Percentiles rank a stretch among this genome's conserved stretches.
These are phyloP conservation scores for Gallinago media DNA, from an alignment of 2,113 vertebrate species.

Conservation along the genomic window DNA sequence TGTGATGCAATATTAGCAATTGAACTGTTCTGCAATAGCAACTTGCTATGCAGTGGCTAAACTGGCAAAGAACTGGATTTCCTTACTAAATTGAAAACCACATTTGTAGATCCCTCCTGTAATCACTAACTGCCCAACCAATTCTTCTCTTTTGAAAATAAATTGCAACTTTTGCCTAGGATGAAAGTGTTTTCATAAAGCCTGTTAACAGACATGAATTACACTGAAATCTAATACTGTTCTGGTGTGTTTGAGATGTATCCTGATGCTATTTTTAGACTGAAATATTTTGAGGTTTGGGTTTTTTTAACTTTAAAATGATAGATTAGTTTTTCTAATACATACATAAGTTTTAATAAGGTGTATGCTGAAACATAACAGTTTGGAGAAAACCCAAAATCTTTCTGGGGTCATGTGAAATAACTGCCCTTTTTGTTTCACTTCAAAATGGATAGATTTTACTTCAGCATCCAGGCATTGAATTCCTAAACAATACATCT, in stretches of 20 bases:
- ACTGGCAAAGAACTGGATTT: not conserved
- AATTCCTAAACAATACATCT: slow-evolving; percentile 34
- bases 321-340: not conserved
- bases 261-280: not conserved
- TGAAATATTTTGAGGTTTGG: not conserved
- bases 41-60: not conserved
- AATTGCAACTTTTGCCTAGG: not conserved
- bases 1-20: not conserved
- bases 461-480: slow-evolving; percentile 1
- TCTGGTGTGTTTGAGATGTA: not conserved
- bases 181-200: not conserved
- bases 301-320: not conserved
- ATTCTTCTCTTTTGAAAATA: not conserved
- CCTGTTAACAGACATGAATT: not conserved
- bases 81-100: not conserved
- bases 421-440: slow-evolving; percentile 5
- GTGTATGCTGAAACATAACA: not conserved
- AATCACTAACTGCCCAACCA: not conserved
- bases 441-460: slow-evolving; percentile 2
- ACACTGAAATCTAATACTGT: not conserved
- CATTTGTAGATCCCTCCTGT: not conserved
- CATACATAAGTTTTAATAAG: not conserved
- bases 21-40: not conserved
- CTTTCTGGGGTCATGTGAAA: slow-evolving; percentile 22
- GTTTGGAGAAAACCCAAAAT: not conserved